Evolutionary conservation across 1,140 invertebrate genomes (phyloP).

Genomic region (Drosophila guanche): DNA sequence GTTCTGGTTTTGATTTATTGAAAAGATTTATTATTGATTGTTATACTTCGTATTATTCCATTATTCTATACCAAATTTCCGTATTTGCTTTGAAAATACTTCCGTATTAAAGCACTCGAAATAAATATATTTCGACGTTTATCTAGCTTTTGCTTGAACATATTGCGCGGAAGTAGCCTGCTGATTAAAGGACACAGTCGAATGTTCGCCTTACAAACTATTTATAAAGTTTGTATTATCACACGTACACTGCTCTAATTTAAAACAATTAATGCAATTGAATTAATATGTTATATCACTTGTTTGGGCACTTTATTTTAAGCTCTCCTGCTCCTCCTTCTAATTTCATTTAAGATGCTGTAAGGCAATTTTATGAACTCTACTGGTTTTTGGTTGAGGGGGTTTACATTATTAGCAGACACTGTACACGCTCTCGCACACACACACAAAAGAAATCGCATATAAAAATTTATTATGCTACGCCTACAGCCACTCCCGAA

Average conservation of each 20-base stretch:
- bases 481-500: constrained; percentile 24
- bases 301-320: background rate
- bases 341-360: constrained; percentile 45
- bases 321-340: constrained; percentile 16
- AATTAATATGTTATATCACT: constrained; percentile 31
- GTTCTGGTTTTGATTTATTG: too few species aligned
- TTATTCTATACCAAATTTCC: too few species aligned
- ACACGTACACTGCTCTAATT: background rate
- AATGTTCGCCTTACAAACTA: background rate
- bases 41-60: too few species aligned
- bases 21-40: too few species aligned
- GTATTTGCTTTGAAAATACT: too few species aligned
- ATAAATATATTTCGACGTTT: too few species aligned
- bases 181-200: too few species aligned
- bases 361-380: constrained; percentile 33
- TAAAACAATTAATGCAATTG: constrained; percentile 43
- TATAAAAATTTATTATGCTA: constrained; percentile 66
- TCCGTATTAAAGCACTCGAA: too few species aligned
- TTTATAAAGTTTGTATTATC: background rate
- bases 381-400: constrained; percentile 5
- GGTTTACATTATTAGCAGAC: constrained; percentile 24
- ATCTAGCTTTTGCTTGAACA: too few species aligned
- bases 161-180: too few species aligned
- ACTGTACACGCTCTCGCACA: constrained; percentile 10
- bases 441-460: constrained; percentile 44